Evolutionary conservation across 1,140 invertebrate species (phyloP), one percentile per base, ranked within the genome.

Genomic region (Tachypleus tridentatus): DNA sequence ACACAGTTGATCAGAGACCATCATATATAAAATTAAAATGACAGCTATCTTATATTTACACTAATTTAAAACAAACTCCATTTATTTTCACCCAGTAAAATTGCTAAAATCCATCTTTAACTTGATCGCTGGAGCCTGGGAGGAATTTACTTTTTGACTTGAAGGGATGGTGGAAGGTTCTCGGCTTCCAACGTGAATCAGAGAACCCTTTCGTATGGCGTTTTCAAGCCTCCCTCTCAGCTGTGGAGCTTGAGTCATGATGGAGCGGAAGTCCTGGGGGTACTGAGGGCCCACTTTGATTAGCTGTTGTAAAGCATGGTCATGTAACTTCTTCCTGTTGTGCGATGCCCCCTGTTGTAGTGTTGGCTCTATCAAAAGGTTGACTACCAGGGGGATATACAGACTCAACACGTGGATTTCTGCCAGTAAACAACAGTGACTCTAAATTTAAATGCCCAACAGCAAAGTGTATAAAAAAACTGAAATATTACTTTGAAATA

Each of bases 91-190:
- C 10, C 67, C 63, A 11, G 60, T 60, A 57, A 69, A 97, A 80
- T 97, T 94, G 71, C 91, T 93, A 75, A 98, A 98, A 78, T 96
- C 90, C 11, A 91, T 97, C 82, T 95, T 97, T 58, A 97, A 81
- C 77, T 93, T 92, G 72, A 97, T 97, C 7, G 90, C 87, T 60
- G 89, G 88, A 59, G 82, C 78, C 71, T 85, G 83, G 61, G 79
- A 81, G 65, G 76, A 70, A 50, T 74, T 53, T 78, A 76, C 71
- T 83, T 74, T 57, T 77, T 74, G 65, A 70, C 74, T 70, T 5
- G 66, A 67, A 57, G 67, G 61, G 61, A 73, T 61, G 48, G 59
- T 56, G 60, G 61, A 64, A 56, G 48, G 57, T 51, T 68, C 62
- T 51, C 53, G 54, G 10, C 50, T 51, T 53, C 64, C 56, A 58